Evolutionary conservation across 2,113 vertebrate species (phyloP).

Genomic region (Nothoprocta pentlandii): DNA sequence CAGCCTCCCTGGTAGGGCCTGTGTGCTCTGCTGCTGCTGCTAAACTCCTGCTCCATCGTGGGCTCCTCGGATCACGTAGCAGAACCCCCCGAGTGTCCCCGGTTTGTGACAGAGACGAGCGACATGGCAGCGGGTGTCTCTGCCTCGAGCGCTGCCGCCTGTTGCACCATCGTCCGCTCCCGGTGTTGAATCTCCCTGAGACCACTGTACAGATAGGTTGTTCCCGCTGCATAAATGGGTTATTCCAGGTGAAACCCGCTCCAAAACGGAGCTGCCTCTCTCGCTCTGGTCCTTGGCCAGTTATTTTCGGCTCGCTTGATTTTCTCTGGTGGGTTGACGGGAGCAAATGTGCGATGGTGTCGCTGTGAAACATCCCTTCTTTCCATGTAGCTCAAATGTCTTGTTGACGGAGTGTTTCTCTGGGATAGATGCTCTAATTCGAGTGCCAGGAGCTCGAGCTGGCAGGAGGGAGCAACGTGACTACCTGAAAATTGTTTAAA

Average conservation of each 20-base stretch:
- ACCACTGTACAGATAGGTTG: constrained; percentile 2
- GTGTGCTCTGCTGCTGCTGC: not conserved
- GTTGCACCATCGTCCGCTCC: not conserved
- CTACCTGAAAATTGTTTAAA: not conserved
- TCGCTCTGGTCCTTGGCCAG: not conserved
- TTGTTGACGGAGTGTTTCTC: not conserved
- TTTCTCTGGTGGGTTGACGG: not conserved
- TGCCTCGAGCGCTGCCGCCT: not conserved
- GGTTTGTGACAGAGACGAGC: not conserved
- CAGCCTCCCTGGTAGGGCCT: not conserved
- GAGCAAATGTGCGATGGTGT: not conserved
- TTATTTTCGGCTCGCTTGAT: not conserved
- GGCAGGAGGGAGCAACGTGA: not conserved
- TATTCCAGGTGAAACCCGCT: not conserved
- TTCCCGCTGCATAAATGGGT: constrained; percentile 8
- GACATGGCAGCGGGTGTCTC: not conserved
- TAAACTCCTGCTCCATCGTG: not conserved
- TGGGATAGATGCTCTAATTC: not conserved
- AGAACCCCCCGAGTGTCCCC: not conserved
- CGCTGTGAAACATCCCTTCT: not conserved
- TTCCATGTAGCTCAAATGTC: not conserved
- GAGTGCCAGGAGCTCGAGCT: not conserved
- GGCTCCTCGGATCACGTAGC: not conserved
- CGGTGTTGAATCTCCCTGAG: not conserved
- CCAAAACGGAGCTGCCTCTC: not conserved